Conservation (phyloP, 1,140 invertebrate species). For the honey bee (Apis mellifera) region Amel_HAv3.1 CM009943.2:2217001-2217500, state of each 20-base stretch:
- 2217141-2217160: neutral
- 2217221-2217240: neutral
- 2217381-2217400: too few species aligned
- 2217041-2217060: neutral
- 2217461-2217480: too few species aligned
- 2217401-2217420: too few species aligned
- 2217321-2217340: too few species aligned
- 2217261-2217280: neutral
- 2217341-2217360: too few species aligned
- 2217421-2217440: too few species aligned
- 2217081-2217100: neutral
- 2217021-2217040: slow-evolving; percentile 9
- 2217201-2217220: neutral
- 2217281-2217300: neutral
- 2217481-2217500: too few species aligned
- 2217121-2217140: neutral
- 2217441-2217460: too few species aligned
- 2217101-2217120: neutral
- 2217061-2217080: neutral
- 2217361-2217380: too few species aligned
- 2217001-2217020: slow-evolving; percentile 14
- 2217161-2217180: neutral
- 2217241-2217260: neutral
- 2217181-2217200: neutral
- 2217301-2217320: too few species aligned